Evolutionary conservation across 2,113 vertebrate genomes (phyloP).

Genomic region (Agapornis roseicollis): DNA sequence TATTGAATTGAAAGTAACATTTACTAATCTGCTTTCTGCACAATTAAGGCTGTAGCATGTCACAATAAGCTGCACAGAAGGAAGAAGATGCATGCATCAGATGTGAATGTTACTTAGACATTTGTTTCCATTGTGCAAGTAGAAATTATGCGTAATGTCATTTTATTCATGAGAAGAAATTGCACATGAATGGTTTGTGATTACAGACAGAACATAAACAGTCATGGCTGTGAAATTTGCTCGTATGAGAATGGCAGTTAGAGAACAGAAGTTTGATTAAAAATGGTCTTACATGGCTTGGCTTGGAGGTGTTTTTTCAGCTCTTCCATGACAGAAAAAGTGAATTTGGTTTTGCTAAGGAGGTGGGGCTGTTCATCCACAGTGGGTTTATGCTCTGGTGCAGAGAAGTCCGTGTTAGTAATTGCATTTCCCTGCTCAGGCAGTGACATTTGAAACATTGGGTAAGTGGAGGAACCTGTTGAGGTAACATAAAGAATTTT

Average conservation of each 20-base stretch:
- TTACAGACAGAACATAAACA: conserved; percentile 9
- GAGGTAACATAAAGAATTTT: neutral
- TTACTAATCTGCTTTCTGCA: neutral
- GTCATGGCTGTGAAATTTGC: neutral
- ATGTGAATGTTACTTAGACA: neutral
- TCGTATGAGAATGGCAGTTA: neutral
- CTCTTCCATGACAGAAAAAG: neutral
- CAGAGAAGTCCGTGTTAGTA: neutral
- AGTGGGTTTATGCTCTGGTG: neutral
- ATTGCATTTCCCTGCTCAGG: neutral
- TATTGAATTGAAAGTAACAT: neutral
- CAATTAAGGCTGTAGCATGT: neutral
- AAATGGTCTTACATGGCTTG: neutral
- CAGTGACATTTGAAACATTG: neutral
- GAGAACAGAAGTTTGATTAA: neutral
- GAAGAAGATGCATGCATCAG: neutral
- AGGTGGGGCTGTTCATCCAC: neutral
- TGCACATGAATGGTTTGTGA: neutral
- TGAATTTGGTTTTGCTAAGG: neutral
- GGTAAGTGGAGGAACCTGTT: neutral
- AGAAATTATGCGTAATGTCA: conserved; percentile 9
- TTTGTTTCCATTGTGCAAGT: conserved; percentile 18
- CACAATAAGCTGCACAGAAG: neutral
- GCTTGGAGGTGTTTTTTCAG: neutral
- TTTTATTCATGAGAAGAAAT: conserved; percentile 16